phyloP scores from a whole-genome alignment of 2,888 invertebrate genomes.

The Caenorhabditis sp. region DNA sequence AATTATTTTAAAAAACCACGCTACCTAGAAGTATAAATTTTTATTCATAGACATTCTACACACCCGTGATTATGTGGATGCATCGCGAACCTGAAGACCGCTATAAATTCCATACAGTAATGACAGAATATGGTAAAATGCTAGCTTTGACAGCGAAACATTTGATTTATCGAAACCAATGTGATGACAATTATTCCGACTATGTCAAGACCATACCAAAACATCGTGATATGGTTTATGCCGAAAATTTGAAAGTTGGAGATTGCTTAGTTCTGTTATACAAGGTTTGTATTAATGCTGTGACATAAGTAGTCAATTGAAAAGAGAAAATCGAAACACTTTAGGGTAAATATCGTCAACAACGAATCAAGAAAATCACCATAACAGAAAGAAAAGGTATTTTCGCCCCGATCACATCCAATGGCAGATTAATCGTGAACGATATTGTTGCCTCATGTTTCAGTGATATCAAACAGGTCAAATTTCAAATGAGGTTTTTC shows the following conservation, averaged over 20 bases:
- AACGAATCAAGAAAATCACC: conserved; percentile 38
- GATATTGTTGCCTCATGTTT: conserved; percentile 48
- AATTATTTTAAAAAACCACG: background rate
- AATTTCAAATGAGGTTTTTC: conserved; percentile 37
- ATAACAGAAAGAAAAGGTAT: conserved; percentile 46
- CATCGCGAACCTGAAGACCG: conserved; percentile 44
- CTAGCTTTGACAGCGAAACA: conserved; percentile 46
- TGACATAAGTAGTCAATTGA: conserved; percentile 15
- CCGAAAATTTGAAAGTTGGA: conserved; percentile 43
- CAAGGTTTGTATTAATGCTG: conserved; percentile 11
- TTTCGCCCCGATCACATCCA: conserved; percentile 47
- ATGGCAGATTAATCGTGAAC: conserved; percentile 50
- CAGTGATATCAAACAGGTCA: conserved; percentile 42
- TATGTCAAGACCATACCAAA: conserved; percentile 38
- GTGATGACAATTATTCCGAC: conserved; percentile 43
- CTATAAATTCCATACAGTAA: conserved; percentile 44
- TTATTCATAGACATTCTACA: conserved; percentile 35
- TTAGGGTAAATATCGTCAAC: conserved; percentile 47
- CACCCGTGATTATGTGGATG: conserved; percentile 45
- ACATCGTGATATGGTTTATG: conserved; percentile 38
- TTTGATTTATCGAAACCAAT: conserved; percentile 40
- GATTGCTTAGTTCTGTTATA: conserved; percentile 47
- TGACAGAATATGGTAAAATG: conserved; percentile 56
- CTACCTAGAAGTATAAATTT: background rate
- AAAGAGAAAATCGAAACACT: conserved; percentile 3